Percentiles rank a stretch among this genome's conserved stretches.
Evolutionary conservation across 2,797 vertebrate genomes (phyloP).

Genomic region (Melanotaenia maccullochi): DNA sequence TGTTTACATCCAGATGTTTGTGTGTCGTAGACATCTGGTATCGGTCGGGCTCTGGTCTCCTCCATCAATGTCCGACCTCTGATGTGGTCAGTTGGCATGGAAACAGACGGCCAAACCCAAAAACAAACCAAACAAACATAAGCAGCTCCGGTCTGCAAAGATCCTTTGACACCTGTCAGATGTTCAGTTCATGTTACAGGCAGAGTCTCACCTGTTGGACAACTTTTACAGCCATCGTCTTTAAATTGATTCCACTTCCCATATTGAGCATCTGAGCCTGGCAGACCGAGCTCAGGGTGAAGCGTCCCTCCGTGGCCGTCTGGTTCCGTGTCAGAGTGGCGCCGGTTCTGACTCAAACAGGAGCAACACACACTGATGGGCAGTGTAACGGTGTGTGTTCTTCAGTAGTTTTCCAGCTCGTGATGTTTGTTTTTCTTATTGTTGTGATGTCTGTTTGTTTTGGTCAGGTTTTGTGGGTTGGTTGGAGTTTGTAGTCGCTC

Average conservation of each 20-base stretch:
- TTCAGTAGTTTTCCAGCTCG: not conserved
- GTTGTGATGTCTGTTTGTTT: not conserved
- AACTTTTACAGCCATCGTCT: not conserved
- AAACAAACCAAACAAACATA: not conserved
- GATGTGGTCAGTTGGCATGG: conserved; percentile 8
- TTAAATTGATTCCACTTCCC: not conserved
- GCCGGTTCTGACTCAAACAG: not conserved
- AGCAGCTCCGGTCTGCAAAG: not conserved
- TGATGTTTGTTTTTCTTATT: conserved; percentile 4
- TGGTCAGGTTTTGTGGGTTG: not conserved
- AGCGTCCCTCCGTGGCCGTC: not conserved
- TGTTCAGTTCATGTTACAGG: not conserved
- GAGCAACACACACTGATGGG: not conserved
- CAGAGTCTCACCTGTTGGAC: too few relatives aligned
- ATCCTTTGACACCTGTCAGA: not conserved
- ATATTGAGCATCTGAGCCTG: conserved; percentile 4
- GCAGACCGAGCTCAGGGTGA: conserved; percentile 18
- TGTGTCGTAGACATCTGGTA: not conserved
- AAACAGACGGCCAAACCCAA: conserved; percentile 25
- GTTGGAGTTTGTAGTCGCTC: not conserved
- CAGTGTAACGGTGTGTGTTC: not conserved
- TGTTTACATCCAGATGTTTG: conserved; percentile 8
- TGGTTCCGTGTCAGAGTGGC: conserved; percentile 21
- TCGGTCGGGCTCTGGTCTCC: conserved; percentile 11
- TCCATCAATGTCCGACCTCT: not conserved